phyloP scores from a whole-genome alignment of 1,140 invertebrate species.

The Armadillidium nasatum region DNA sequence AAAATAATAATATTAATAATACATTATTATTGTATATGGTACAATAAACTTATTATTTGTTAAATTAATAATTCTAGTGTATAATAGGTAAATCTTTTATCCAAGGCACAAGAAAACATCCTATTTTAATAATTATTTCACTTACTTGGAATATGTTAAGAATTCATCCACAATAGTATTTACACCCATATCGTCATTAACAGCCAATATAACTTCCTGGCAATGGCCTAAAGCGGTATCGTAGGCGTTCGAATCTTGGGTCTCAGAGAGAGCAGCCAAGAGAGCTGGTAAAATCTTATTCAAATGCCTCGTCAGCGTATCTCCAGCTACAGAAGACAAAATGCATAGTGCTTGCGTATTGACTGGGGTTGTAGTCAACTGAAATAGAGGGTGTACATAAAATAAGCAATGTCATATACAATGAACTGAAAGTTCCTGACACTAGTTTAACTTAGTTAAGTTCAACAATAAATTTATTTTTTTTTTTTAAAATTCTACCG shows the following conservation, averaged over 20 bases:
- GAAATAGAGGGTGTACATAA: background rate
- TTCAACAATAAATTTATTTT: no score
- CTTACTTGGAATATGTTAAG: conserved; percentile 69
- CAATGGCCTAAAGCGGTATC: conserved; percentile 68
- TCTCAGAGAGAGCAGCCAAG: conserved; percentile 66
- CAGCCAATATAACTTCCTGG: conserved; percentile 83
- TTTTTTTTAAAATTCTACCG: no score
- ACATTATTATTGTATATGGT: no score
- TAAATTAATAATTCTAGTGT: no score
- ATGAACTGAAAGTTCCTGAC: background rate
- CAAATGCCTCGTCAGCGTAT: conserved; percentile 85
- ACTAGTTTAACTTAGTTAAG: background rate
- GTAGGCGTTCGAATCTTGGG: conserved; percentile 52
- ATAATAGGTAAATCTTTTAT: no score
- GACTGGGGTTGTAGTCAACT: conserved; percentile 75
- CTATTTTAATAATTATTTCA: no score
- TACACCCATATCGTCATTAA: conserved; percentile 78
- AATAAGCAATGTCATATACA: background rate
- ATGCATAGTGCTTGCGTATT: conserved; percentile 91
- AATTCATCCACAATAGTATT: conserved; percentile 83
- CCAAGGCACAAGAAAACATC: no score
- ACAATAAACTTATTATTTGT: no score
- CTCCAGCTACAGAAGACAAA: conserved; percentile 84
- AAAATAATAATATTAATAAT: no score
- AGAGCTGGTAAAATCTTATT: conserved; percentile 86